A percentile compares a stretch with the other conserved stretches of the same genome.
Evolutionary conservation across 2,888 invertebrate species (phyloP).

Genomic region (Pocota personata): DNA sequence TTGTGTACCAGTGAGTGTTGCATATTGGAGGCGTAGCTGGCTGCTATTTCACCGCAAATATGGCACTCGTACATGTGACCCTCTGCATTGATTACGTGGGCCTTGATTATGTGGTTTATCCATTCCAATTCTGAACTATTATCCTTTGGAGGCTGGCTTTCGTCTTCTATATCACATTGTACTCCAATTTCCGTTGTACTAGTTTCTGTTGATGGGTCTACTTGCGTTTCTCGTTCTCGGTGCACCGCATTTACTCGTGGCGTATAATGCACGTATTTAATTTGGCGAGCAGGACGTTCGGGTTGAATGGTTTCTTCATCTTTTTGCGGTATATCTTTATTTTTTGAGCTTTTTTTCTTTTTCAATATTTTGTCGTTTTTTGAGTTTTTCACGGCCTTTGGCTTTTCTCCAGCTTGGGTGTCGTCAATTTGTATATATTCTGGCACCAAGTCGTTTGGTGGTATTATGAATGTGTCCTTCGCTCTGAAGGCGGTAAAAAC

Average conservation of each 20-base stretch:
- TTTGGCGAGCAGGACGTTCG: background rate
- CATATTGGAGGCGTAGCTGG: background rate
- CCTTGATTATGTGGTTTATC: background rate
- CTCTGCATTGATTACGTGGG: background rate
- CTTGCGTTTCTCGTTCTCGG: slow-evolving; percentile 35
- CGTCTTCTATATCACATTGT: slow-evolving; percentile 46
- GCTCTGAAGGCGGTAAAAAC: background rate
- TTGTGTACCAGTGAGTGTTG: slow-evolving; percentile 17
- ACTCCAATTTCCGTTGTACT: background rate
- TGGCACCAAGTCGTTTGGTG: too few species aligned
- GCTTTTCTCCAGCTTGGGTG: too few species aligned
- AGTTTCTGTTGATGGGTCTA: background rate
- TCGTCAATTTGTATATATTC: too few species aligned
- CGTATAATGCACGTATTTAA: slow-evolving; percentile 19
- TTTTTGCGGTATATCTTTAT: background rate
- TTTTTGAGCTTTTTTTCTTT: background rate
- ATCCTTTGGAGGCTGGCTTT: background rate
- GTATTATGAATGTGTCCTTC: background rate
- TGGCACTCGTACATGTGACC: slow-evolving; percentile 21
- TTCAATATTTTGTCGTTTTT: background rate
- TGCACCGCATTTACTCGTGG: background rate
- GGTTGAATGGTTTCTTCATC: background rate
- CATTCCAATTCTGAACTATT: background rate
- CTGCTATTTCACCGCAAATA: slow-evolving; percentile 45
- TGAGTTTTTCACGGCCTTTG: too few species aligned